Conservation (phyloP, 2,797 vertebrate species). For the Pseudochirops corinnae region DNA sequence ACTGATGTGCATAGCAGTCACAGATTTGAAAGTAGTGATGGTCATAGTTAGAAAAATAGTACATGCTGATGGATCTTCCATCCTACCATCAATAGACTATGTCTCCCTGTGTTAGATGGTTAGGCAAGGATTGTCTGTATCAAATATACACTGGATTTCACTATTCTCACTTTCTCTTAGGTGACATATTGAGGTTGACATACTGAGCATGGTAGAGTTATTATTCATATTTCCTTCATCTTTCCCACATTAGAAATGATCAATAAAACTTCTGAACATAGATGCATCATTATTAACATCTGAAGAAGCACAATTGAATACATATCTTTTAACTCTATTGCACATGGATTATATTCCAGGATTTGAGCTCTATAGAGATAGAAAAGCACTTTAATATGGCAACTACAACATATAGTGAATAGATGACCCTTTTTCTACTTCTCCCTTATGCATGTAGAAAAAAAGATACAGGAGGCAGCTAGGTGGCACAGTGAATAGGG, state of each 20-base stretch:
- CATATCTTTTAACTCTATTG: not conserved
- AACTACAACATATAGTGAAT: too few species aligned
- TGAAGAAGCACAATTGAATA: not conserved
- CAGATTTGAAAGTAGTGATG: not conserved
- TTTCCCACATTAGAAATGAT: constrained; percentile 34
- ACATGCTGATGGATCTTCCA: not conserved
- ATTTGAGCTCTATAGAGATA: not conserved
- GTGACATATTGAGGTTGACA: not conserved
- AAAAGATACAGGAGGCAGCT: too few species aligned
- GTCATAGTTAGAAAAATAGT: not conserved
- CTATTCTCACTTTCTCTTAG: constrained; percentile 22
- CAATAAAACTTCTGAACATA: constrained; percentile 7
- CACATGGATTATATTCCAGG: not conserved
- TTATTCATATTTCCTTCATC: not conserved
- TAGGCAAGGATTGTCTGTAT: not conserved
- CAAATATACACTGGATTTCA: constrained; percentile 52
- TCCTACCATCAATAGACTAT: not conserved
- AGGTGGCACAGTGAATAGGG: too few species aligned
- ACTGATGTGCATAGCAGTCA: not conserved
- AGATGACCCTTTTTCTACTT: too few species aligned
- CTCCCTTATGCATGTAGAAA: too few species aligned
- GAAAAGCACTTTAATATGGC: not conserved
- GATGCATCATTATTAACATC: not conserved
- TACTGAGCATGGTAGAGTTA: not conserved
- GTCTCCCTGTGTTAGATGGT: not conserved